phyloP scores from a whole-genome alignment of 2,888 invertebrate genomes.

The Dinocampus coccinellae region DNA sequence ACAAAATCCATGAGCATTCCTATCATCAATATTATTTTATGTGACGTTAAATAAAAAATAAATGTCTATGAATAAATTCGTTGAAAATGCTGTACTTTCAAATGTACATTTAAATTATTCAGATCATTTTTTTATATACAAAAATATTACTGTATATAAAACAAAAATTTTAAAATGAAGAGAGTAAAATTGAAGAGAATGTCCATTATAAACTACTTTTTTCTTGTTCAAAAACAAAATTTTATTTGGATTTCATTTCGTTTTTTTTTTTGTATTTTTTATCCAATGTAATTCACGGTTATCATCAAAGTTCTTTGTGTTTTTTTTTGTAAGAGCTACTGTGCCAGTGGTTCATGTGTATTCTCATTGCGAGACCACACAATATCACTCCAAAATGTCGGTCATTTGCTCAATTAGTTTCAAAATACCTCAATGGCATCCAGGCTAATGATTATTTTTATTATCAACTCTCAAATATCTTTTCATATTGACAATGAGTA shows the following conservation, averaged over 20 bases:
- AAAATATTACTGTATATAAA: too few species aligned
- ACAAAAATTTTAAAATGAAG: too few species aligned
- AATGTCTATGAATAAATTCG: not conserved
- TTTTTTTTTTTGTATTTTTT: too few species aligned
- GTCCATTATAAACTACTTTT: not conserved
- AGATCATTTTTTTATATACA: not conserved
- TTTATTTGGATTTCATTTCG: not conserved
- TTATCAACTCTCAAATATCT: not conserved
- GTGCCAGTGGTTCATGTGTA: conserved; percentile 10
- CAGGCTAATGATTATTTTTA: not conserved
- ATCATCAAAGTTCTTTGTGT: conserved; percentile 12
- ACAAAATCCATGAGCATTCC: not conserved
- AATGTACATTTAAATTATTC: not conserved
- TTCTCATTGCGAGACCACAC: conserved; percentile 2
- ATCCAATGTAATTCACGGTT: conserved; percentile 1
- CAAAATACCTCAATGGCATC: conserved; percentile 9
- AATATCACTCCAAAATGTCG: conserved; percentile 20
- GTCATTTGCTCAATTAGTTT: conserved; percentile 25
- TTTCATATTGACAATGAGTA: too few species aligned
- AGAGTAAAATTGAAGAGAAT: too few species aligned
- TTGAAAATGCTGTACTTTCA: not conserved
- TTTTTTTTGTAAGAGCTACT: conserved; percentile 22
- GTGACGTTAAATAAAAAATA: not conserved
- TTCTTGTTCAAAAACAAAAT: too few species aligned
- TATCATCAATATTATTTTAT: not conserved